A percentile compares a stretch with the other conserved stretches of the same genome.
Conservation (phyloP, 2,888 invertebrate genomes). For the Torymus auratus region DNA sequence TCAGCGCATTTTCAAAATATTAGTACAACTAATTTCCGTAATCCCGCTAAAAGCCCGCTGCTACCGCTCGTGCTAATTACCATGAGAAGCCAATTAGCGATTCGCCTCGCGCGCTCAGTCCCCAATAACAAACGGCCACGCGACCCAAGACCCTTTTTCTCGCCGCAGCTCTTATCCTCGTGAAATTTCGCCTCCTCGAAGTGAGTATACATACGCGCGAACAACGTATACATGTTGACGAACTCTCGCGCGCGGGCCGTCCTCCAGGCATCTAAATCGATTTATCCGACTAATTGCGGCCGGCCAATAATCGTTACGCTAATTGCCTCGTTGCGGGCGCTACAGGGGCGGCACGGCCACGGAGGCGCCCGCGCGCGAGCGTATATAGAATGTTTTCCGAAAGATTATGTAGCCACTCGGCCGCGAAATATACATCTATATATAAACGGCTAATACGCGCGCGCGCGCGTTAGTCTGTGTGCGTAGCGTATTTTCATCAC, state of each 20-base stretch:
- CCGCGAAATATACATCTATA: too few relatives aligned
- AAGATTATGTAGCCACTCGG: not conserved
- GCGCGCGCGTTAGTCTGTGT: too few relatives aligned
- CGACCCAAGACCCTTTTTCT: not conserved
- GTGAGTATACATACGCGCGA: too few relatives aligned
- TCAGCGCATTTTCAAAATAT: slow-evolving; percentile 34
- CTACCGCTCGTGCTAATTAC: not conserved
- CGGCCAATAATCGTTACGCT: slow-evolving; percentile 54
- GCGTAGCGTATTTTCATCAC: too few relatives aligned
- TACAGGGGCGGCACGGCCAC: not conserved
- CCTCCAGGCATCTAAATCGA: slow-evolving; percentile 44
- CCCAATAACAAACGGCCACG: not conserved
- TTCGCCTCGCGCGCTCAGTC: not conserved
- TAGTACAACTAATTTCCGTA: slow-evolving; percentile 19
- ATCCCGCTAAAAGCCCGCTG: slow-evolving; percentile 11
- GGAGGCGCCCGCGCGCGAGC: too few relatives aligned
- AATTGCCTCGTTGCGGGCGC: slow-evolving; percentile 45
- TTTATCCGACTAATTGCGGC: slow-evolving; percentile 50
- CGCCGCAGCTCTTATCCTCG: too few relatives aligned
- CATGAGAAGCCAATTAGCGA: slow-evolving; percentile 27
- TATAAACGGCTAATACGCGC: too few relatives aligned
- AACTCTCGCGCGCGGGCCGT: too few relatives aligned
- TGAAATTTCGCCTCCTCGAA: too few relatives aligned
- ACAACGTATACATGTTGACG: too few relatives aligned
- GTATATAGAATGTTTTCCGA: slow-evolving; percentile 9